Conservation (phyloP, 2,113 vertebrate genomes). For the Arizona elegans region DNA sequence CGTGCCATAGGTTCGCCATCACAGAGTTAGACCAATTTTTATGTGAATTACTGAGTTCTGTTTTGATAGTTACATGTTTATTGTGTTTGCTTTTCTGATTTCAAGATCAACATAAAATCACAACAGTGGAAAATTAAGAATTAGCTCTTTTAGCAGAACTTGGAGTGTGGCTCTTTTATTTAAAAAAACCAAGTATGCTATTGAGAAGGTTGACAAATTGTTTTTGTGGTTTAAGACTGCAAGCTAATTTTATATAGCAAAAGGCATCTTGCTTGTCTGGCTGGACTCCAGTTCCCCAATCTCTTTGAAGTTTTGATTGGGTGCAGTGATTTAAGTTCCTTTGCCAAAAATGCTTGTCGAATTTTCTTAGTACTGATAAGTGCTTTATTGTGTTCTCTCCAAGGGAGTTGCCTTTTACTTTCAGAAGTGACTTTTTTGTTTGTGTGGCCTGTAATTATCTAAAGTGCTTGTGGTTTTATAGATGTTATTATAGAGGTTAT, state of each 20-base stretch:
- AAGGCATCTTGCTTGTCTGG: neutral
- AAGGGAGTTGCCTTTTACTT: neutral
- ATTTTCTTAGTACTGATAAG: neutral
- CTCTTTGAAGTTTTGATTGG: neutral
- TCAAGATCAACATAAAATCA: neutral
- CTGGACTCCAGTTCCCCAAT: neutral
- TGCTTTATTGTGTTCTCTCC: neutral
- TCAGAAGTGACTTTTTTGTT: neutral
- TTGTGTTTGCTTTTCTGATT: neutral
- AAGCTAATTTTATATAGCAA: neutral
- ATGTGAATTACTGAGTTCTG: neutral
- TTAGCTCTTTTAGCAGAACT: neutral
- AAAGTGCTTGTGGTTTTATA: conserved; percentile 16
- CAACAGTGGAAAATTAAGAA: neutral
- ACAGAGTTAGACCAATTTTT: neutral
- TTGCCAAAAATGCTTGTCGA: conserved; percentile 3
- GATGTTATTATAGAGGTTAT: neutral
- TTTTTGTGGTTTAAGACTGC: neutral
- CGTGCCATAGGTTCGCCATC: no score
- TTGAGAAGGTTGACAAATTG: neutral
- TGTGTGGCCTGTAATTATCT: neutral
- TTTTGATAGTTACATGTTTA: neutral
- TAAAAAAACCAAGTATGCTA: neutral
- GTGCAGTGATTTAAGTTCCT: conserved; percentile 1
- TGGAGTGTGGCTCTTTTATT: neutral